Percentiles rank a stretch among this genome's conserved stretches.
These are phyloP conservation scores for Ciona savignyi DNA, from an alignment of 23 tunicate species.

Conservation along the genomic window DNA sequence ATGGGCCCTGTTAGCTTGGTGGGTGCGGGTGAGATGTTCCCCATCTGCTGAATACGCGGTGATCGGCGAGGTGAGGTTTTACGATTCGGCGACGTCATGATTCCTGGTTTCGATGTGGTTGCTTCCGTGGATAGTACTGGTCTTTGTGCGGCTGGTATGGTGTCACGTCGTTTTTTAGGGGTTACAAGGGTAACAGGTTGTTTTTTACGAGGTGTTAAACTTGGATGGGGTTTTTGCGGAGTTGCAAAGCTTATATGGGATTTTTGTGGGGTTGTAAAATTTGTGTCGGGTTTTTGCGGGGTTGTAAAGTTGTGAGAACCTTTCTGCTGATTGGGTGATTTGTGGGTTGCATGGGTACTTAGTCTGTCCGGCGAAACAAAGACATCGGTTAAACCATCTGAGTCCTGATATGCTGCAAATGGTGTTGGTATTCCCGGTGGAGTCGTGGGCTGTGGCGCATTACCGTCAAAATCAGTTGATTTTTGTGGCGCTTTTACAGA, in stretches of 20 bases:
- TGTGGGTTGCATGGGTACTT: neutral
- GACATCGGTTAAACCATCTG: neutral
- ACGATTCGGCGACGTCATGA: neutral
- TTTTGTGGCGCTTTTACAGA: no score
- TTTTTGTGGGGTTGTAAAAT: neutral
- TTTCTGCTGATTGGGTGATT: no score
- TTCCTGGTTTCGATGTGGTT: no score
- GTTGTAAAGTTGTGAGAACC: no score
- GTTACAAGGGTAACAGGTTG: no score
- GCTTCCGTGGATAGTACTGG: neutral
- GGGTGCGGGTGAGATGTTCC: neutral
- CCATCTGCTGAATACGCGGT: neutral
- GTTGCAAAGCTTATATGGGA: no score
- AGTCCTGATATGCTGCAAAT: constrained; percentile 5
- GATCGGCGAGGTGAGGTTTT: neutral
- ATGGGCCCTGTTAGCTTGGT: constrained; percentile 25
- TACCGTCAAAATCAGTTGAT: neutral
- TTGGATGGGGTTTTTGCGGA: no score
- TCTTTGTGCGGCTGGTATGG: neutral
- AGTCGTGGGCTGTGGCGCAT: neutral
- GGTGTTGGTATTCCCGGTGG: neutral
- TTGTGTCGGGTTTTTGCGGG: no score
- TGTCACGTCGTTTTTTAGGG: no score
- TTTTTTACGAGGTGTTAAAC: no score
- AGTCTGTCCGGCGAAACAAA: neutral